These are phyloP conservation scores for Mirza zaza DNA, from an alignment of 2,113 vertebrate species.

Conservation along the genomic window DNA sequence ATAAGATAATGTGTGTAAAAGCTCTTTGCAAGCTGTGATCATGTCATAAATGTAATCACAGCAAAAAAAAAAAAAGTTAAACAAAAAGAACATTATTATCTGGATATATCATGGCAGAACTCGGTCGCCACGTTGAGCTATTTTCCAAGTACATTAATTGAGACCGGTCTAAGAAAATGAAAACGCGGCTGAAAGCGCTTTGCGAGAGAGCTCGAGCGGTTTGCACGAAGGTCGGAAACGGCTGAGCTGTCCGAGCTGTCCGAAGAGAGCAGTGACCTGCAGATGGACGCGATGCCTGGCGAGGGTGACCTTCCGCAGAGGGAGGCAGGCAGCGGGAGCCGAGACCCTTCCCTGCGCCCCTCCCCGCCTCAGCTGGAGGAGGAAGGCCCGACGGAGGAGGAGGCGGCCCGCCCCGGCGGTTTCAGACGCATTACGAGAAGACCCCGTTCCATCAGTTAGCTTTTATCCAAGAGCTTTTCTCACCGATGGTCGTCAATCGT, in stretches of 20 bases:
- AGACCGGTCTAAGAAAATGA: background rate
- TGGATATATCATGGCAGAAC: background rate
- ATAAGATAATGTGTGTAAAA: background rate
- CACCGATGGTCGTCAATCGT: conserved; percentile 76
- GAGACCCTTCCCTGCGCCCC: background rate
- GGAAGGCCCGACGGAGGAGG: conserved; percentile 73
- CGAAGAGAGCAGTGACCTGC: conserved; percentile 69
- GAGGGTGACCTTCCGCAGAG: conserved; percentile 60
- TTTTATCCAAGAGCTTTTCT: conserved; percentile 77
- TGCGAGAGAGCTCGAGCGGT: rapidly evolving
- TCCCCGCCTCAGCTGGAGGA: conserved; percentile 44
- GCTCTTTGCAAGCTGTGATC: background rate
- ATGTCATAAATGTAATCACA: background rate
- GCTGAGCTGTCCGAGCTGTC: conserved; percentile 61
- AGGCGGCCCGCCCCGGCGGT: conserved; percentile 45
- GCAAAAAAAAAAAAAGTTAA: background rate
- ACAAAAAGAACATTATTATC: background rate
- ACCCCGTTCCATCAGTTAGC: conserved; percentile 74
- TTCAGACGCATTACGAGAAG: conserved; percentile 74
- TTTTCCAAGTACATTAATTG: background rate
- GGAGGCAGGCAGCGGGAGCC: conserved; percentile 74
- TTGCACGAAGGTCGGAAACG: conserved; percentile 61
- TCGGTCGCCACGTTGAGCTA: background rate
- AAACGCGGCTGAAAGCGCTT: background rate
- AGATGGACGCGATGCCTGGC: conserved; percentile 70